Conservation (phyloP, 1,140 invertebrate species). For the Batillaria attramentaria region DNA sequence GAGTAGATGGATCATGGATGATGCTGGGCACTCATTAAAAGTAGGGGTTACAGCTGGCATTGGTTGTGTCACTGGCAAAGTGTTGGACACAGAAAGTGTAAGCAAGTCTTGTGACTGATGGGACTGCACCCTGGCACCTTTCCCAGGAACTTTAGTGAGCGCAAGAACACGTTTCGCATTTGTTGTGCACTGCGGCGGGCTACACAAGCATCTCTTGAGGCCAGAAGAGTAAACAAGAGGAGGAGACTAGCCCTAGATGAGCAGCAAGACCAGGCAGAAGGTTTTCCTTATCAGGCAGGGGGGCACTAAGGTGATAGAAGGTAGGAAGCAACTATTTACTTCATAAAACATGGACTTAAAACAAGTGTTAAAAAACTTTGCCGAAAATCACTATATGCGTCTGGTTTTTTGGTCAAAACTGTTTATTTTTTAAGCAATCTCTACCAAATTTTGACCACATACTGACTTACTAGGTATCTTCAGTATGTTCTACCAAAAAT, state of each 20-base stretch:
- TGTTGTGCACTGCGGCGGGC: no score
- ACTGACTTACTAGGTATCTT: background rate
- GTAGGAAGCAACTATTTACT: background rate
- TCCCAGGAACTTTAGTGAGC: background rate
- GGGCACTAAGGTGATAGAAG: background rate
- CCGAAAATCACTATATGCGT: background rate
- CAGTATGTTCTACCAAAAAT: background rate
- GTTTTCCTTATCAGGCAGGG: background rate
- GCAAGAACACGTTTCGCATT: background rate
- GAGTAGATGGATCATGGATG: no score
- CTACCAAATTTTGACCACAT: background rate
- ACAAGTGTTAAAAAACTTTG: background rate
- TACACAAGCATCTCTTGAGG: background rate
- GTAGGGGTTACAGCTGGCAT: no score
- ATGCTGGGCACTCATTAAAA: no score
- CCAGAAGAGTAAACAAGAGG: background rate
- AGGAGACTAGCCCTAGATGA: background rate
- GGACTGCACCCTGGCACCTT: no score
- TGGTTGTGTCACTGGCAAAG: no score
- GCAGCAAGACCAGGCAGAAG: background rate
- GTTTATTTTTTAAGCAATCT: background rate
- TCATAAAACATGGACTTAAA: background rate
- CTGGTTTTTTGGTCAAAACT: background rate
- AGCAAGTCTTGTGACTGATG: no score
- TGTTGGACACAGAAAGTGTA: no score